Evolutionary conservation across 2,888 invertebrate genomes (phyloP), one percentile per base, ranked within the genome.

Genomic region (Lampropteryx suffumata): DNA sequence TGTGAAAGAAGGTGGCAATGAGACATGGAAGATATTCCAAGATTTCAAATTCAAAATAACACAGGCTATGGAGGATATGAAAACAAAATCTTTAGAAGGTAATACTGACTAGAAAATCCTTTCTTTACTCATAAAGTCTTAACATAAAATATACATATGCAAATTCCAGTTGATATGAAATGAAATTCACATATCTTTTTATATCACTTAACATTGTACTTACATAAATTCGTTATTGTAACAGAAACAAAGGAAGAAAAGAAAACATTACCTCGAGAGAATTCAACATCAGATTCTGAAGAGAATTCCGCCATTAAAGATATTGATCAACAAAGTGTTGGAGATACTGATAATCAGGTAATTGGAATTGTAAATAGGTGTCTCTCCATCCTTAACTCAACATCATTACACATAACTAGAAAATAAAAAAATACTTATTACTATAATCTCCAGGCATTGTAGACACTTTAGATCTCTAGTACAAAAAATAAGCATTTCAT

Each of bases 1-100:
- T 35, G 70, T 73, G 0, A 90, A 86, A 53, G 88, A 88, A 57
- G 67, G 71, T 7, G 65, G 60, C 21, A 92, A 92, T 55, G 94
- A 94, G 78, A 92, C 94, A 4, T 95, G 95, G 95, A 93, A 93
- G 67, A 91, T 94, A 69, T 92, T 95, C 58, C 92, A 93, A 55
- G 94, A 94, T 60, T 92, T 95, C 48, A 94, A 91, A 76, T 94
- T 93, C 39, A 94, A 95, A 82, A 93, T 95, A 55, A 93, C 94
- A 29, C 95, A 95, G 73, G 95, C 94, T 28, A 94, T 95, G 37
- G 95, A 95, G 72, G 95, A 95, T 55, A 95, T 94, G 83, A 89
- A 95, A 49, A 94, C 93, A 7, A 93, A 93, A 48, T 94, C 94
- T 62, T 86, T 79, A 55, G 93, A 94, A 62, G 92, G 91, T 80